Base-by-base conservation (phyloP, 2,797 vertebrate genomes). In the Mormyrus hasselquistii region DNA sequence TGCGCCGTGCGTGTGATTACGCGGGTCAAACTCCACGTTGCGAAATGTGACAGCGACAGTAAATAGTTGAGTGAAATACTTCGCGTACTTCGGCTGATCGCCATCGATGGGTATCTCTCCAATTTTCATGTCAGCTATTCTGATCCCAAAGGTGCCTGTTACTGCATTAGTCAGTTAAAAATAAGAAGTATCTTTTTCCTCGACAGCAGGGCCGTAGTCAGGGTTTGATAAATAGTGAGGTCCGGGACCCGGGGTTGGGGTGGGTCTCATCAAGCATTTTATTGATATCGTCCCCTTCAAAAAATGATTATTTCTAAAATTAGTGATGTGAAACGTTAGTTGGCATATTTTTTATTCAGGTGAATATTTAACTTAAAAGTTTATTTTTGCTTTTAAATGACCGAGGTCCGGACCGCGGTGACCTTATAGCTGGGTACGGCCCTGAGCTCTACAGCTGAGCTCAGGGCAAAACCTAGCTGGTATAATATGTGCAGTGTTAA, bases 21-120 rank as follows among this genome's bases (percentile, higher is more conserved):
- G 85, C 52, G 25, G 50, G 69, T 34, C 84, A 14, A 29, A 88
- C 44, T 89, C 52, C 89, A 22, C 73, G 87, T 85, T 90, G 47
- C 34, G 88, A 62, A 87, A 88, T 88, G 44, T 44, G 49, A 29
- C 47, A 55, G 53, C 16, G 1, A 16, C 16, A 38, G 29, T 73
- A 73, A 73, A 2, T 73, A 73, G 29, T 19, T 38, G 29, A 76
- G 50, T 41, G 49, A 89, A 87, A 87, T 55, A 25, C 85, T n/a
- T 44, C 14, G 50, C 22, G 52, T 79, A 55, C 49, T 19, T 57
- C 8, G 47, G 59, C 65, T 50, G 76, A 44, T 29, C 9, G 22
- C 41, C 59, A 44, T 59, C 38, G 12, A 38, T 7, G 22, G 34
- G 7, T 3, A 52, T 41, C 55, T 52, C 53, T 62, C 16, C 14